Evolutionary conservation across 2,888 invertebrate species (phyloP).

Genomic region (Dorcus hopei): DNA sequence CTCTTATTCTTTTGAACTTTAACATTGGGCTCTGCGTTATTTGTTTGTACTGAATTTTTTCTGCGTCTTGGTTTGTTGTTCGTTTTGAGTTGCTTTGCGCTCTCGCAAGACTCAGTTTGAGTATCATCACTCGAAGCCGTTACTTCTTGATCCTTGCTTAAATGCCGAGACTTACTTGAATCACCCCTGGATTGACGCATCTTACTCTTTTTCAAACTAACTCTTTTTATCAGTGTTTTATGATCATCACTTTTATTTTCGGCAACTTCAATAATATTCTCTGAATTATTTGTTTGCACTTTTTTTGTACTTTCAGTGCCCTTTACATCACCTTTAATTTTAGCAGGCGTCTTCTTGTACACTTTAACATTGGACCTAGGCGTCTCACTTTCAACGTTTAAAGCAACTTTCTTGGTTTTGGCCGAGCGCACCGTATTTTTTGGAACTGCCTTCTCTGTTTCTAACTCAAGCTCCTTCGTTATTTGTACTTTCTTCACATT

Average conservation of each 20-base stretch:
- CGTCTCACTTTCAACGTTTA: constrained; percentile 12
- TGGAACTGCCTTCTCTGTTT: background rate
- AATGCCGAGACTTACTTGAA: too few relatives aligned
- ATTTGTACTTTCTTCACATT: background rate
- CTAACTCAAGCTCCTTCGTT: background rate
- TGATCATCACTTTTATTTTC: background rate
- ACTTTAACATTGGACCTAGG: constrained; percentile 30
- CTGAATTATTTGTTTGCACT: background rate
- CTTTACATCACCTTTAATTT: constrained; percentile 4
- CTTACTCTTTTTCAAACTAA: too few relatives aligned
- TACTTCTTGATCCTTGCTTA: too few relatives aligned
- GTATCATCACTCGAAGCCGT: too few relatives aligned
- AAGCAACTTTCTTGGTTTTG: constrained; percentile 24
- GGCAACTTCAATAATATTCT: background rate
- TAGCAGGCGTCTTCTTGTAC: constrained; percentile 8
- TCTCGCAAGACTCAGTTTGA: too few relatives aligned
- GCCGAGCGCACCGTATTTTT: background rate
- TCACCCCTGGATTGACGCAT: too few relatives aligned
- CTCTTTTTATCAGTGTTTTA: too few relatives aligned
- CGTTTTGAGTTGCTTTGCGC: too few relatives aligned
- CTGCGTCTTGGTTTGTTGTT: too few relatives aligned
- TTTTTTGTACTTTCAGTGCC: background rate
- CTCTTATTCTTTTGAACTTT: background rate
- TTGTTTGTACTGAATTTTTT: too few relatives aligned
- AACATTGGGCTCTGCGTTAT: too few relatives aligned